Evolutionary conservation across 2,113 vertebrate genomes (phyloP).

Genomic region (Piprites chloris): DNA sequence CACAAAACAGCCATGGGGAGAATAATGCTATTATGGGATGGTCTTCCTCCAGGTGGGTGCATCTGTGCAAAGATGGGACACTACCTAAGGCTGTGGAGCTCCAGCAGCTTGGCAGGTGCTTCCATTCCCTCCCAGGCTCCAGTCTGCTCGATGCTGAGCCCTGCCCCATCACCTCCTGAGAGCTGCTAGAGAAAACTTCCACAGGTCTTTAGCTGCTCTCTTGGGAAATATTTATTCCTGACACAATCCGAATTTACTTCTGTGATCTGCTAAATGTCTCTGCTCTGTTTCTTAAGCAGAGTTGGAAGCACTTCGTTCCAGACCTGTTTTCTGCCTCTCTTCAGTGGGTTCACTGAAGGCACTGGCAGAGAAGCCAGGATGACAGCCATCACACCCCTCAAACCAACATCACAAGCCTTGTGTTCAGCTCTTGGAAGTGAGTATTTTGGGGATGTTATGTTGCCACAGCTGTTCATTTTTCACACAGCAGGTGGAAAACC

Average conservation of each 20-base stretch:
- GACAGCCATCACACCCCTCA: background rate
- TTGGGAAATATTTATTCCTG: background rate
- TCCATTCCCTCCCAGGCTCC: background rate
- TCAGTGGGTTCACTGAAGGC: rapidly evolving
- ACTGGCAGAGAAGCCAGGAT: rapidly evolving
- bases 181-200: background rate
- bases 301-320: background rate
- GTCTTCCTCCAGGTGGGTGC: background rate
- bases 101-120: rapidly evolving
- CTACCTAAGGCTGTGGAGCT: background rate
- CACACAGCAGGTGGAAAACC: background rate
- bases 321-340: background rate
- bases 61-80: background rate
- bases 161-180: background rate
- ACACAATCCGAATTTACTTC: background rate
- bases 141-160: rapidly evolving
- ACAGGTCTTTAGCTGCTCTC: background rate
- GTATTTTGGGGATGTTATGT: background rate
- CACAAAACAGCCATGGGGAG: background rate
- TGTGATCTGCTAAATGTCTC: background rate
- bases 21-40: rapidly evolving
- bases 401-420: background rate
- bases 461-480: conserved; percentile 27
- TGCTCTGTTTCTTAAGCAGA: background rate
- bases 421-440: background rate